Conservation (phyloP, 2,888 invertebrate genomes). For the Zaprionus obscuricornis region DNA sequence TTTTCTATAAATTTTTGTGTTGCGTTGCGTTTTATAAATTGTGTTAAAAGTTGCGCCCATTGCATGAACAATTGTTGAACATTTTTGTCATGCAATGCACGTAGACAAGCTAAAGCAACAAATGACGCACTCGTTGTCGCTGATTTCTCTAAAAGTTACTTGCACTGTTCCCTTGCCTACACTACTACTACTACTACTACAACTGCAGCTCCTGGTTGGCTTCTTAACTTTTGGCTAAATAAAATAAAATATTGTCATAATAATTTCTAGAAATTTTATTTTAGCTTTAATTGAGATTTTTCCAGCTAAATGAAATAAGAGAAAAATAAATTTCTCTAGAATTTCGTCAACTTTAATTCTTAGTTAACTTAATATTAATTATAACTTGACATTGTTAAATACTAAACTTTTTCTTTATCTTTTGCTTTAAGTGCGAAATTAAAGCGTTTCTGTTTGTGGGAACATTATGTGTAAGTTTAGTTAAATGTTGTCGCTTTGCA, state of each 20-base stretch:
- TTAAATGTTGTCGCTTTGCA: slow-evolving; percentile 57
- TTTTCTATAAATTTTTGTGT: slow-evolving; percentile 73
- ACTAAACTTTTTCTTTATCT: not conserved
- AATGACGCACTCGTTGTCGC: slow-evolving; percentile 50
- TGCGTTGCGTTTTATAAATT: slow-evolving; percentile 73
- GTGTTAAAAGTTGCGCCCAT: slow-evolving; percentile 69
- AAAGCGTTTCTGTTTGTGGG: not conserved
- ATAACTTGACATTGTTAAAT: too few relatives aligned
- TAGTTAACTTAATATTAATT: not conserved
- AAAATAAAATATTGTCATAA: too few relatives aligned
- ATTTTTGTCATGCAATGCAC: slow-evolving; percentile 64
- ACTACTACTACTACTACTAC: too few relatives aligned
- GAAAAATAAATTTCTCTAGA: not conserved
- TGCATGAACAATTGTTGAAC: slow-evolving; percentile 49
- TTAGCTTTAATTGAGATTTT: too few relatives aligned
- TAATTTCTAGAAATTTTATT: too few relatives aligned
- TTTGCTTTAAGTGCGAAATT: not conserved
- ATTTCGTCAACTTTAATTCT: not conserved
- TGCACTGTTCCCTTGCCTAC: not conserved
- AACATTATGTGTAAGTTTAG: slow-evolving; percentile 15
- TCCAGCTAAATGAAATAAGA: too few relatives aligned
- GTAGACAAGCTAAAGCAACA: slow-evolving; percentile 50
- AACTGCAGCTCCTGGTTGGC: too few relatives aligned
- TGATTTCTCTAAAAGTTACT: slow-evolving; percentile 43
- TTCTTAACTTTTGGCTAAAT: too few relatives aligned